A percentile compares a stretch with the other conserved stretches of the same genome.
These are phyloP conservation scores for Poecile atricapillus DNA, from an alignment of 2,113 vertebrate genomes.

Conservation along the genomic window DNA sequence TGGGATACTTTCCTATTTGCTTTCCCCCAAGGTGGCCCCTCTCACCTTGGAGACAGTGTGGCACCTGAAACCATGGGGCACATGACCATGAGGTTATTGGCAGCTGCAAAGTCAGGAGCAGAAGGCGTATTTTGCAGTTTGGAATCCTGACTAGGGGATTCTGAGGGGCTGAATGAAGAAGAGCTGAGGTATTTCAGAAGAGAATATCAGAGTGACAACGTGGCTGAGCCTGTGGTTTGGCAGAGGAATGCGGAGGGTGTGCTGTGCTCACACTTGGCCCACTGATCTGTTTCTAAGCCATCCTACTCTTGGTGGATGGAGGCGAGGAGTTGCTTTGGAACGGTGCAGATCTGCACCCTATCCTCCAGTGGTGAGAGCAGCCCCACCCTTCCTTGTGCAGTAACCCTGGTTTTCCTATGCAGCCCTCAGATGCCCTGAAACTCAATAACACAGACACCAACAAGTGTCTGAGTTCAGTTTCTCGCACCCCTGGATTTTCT, in stretches of 20 bases:
- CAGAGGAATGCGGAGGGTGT: not conserved
- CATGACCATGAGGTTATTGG: not conserved
- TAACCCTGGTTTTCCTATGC: not conserved
- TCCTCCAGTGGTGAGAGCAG: not conserved
- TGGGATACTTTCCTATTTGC: slow-evolving; percentile 66
- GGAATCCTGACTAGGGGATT: not conserved
- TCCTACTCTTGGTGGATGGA: not conserved
- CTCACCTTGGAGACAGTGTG: slow-evolving; percentile 6
- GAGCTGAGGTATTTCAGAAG: not conserved
- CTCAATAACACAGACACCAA: not conserved
- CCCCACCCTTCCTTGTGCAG: rapidly evolving
- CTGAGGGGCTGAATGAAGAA: not conserved
- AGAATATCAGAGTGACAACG: not conserved
- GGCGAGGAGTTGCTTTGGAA: not conserved
- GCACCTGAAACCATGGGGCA: slow-evolving; percentile 15
- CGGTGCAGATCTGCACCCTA: not conserved
- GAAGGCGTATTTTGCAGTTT: not conserved
- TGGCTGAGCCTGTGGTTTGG: not conserved
- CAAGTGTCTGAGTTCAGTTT: not conserved
- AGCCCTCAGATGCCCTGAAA: not conserved
- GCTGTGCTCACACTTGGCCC: not conserved
- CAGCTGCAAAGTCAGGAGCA: not conserved
- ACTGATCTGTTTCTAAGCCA: not conserved
- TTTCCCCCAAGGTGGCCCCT: slow-evolving; percentile 24
- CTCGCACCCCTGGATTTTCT: not conserved